Evolutionary conservation across 2,113 vertebrate genomes (phyloP).

Genomic region (Felis chaus): DNA sequence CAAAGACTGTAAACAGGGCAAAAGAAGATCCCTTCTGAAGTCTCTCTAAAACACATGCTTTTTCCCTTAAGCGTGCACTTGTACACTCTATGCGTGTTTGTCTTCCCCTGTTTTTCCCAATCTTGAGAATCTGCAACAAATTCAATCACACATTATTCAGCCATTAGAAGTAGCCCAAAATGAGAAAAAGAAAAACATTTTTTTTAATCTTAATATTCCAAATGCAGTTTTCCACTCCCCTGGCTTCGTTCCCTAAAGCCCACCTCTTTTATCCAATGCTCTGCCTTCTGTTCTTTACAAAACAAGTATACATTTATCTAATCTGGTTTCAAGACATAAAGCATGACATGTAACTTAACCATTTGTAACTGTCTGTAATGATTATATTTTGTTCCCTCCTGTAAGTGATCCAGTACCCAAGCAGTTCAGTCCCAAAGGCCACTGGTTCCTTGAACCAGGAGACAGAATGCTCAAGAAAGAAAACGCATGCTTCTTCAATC

Average conservation of each 20-base stretch:
- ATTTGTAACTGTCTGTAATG: conserved; percentile 41
- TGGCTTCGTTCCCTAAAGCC: conserved; percentile 13
- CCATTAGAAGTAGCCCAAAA: conserved; percentile 19
- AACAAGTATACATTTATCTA: conserved; percentile 39
- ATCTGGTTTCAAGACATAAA: conserved; percentile 50
- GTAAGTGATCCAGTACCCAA: conserved; percentile 40
- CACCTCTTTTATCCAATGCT: not conserved
- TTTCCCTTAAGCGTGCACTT: not conserved
- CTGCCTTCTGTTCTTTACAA: conserved; percentile 43
- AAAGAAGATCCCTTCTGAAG: conserved; percentile 25
- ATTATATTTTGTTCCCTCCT: conserved; percentile 49
- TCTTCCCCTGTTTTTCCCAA: conserved; percentile 15
- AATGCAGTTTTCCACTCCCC: not conserved
- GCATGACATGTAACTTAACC: conserved; percentile 33
- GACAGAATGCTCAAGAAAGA: conserved; percentile 55
- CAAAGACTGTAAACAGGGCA: conserved; percentile 14
- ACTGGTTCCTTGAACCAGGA: conserved; percentile 44
- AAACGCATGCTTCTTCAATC: conserved; percentile 4
- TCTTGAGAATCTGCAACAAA: conserved; percentile 20
- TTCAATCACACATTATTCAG: not conserved
- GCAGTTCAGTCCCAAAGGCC: conserved; percentile 56
- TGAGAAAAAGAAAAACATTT: not conserved
- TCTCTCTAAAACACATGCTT: conserved; percentile 48
- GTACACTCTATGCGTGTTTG: not conserved
- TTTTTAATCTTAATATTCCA: not conserved